These are phyloP conservation scores for Fragum sueziense DNA, from an alignment of 2,888 invertebrate species.

Conservation along the genomic window DNA sequence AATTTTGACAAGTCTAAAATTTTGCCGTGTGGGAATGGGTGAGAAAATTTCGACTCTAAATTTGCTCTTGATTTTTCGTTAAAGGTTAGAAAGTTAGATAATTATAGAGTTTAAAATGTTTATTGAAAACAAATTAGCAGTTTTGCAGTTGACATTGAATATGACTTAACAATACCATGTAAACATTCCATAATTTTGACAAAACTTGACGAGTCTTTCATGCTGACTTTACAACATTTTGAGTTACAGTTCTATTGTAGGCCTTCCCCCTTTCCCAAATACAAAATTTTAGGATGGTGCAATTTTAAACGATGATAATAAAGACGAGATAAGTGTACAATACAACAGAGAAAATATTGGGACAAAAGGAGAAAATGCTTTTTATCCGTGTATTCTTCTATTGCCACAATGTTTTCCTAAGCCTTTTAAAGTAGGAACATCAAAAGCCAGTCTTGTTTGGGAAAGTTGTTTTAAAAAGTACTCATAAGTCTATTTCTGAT, in stretches of 20 bases:
- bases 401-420: background rate
- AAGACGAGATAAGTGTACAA: too few relatives aligned
- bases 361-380: background rate
- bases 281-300: background rate
- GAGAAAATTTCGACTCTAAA: too few relatives aligned
- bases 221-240: too few relatives aligned
- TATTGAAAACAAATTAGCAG: conserved; percentile 14
- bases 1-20: too few relatives aligned
- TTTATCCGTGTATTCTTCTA: background rate
- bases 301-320: too few relatives aligned
- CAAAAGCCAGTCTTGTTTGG: too few relatives aligned
- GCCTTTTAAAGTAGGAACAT: too few relatives aligned
- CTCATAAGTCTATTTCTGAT: background rate
- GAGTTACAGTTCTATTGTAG: background rate
- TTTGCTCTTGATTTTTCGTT: too few relatives aligned
- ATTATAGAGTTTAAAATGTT: background rate
- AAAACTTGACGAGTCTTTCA: too few relatives aligned
- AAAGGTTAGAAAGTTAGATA: background rate
- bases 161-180: background rate
- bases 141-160: background rate
- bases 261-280: background rate
- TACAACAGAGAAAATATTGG: background rate
- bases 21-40: too few relatives aligned
- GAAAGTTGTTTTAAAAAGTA: background rate
- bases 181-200: background rate